Evolutionary conservation across 1,140 invertebrate genomes (phyloP).

Genomic region (Caenorhabditis latens): DNA sequence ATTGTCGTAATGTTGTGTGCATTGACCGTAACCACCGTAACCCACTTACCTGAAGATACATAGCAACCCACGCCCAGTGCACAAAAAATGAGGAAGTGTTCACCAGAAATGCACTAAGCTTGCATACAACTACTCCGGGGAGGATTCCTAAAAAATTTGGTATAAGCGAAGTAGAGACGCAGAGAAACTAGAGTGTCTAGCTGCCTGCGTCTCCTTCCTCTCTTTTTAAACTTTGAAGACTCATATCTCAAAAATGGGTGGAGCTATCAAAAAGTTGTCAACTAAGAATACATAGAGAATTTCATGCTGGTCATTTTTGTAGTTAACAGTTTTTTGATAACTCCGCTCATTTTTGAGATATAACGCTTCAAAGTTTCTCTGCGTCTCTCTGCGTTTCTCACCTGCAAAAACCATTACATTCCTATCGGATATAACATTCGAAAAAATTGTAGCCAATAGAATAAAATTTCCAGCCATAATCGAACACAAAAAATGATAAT

Average conservation of each 20-base stretch:
- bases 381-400: neutral
- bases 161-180: neutral
- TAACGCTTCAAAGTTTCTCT: neutral
- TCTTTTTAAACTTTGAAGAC: neutral
- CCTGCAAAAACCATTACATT: neutral
- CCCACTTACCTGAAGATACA: conserved; percentile 45
- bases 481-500: conserved; percentile 16
- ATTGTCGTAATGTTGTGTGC: neutral
- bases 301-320: neutral
- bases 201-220: neutral
- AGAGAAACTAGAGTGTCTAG: neutral
- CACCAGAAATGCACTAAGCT: conserved; percentile 46
- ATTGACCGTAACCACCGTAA: neutral
- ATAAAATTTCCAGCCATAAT: conserved; percentile 17
- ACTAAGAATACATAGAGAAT: neutral
- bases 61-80: conserved; percentile 55
- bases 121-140: conserved; percentile 45
- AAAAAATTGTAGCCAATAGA: neutral
- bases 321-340: neutral
- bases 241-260: neutral
- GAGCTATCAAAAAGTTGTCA: neutral
- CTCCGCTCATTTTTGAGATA: neutral
- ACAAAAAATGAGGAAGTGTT: conserved; percentile 57
- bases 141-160: conserved; percentile 26
- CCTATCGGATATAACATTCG: neutral